These are phyloP conservation scores for Netelia virgata DNA, from an alignment of 2,888 invertebrate genomes.

Conservation along the genomic window DNA sequence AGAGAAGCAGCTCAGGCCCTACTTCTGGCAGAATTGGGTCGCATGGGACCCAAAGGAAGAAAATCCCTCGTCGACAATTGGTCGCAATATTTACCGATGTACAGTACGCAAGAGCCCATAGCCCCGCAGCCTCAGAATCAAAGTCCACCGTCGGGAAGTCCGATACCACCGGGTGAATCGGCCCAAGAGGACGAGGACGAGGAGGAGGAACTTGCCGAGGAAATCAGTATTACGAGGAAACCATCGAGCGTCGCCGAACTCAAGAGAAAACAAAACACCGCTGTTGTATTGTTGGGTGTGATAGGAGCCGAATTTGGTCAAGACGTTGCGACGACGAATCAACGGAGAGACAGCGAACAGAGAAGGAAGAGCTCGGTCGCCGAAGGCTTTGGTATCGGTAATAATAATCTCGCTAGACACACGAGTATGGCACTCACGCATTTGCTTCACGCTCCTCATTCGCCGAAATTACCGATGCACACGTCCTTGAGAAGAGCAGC, in stretches of 20 bases:
- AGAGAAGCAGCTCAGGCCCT: conserved; percentile 98
- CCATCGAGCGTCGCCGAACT: conserved; percentile 94
- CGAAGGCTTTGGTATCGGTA: conserved; percentile 94
- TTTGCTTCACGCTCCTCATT: conserved; percentile 94
- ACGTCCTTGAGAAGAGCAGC: conserved; percentile 98
- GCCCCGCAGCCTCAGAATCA: conserved; percentile 88
- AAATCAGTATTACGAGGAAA: conserved; percentile 88
- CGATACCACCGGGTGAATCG: conserved; percentile 77
- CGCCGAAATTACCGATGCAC: conserved; percentile 93
- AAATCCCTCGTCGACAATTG: conserved; percentile 97
- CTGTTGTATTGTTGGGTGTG: conserved; percentile 98
- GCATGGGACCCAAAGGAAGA: conserved; percentile 95
- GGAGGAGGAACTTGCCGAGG: conserved; percentile 93
- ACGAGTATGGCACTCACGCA: conserved; percentile 98
- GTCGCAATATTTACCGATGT: conserved; percentile 97
- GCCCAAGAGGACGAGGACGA: conserved; percentile 91
- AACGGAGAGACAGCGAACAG: conserved; percentile 87
- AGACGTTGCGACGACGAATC: conserved; percentile 92
- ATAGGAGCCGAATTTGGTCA: conserved; percentile 99
- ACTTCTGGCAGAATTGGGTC: conserved; percentile 95
- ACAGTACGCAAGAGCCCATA: conserved; percentile 92
- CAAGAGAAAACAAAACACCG: conserved; percentile 97
- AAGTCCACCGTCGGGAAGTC: conserved; percentile 83
- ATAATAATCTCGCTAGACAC: conserved; percentile 95
- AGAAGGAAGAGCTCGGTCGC: conserved; percentile 93